Evolutionary conservation across 35 echinoderm and acorn worm species (phyloP).

Genomic region (Acanthaster planci): DNA sequence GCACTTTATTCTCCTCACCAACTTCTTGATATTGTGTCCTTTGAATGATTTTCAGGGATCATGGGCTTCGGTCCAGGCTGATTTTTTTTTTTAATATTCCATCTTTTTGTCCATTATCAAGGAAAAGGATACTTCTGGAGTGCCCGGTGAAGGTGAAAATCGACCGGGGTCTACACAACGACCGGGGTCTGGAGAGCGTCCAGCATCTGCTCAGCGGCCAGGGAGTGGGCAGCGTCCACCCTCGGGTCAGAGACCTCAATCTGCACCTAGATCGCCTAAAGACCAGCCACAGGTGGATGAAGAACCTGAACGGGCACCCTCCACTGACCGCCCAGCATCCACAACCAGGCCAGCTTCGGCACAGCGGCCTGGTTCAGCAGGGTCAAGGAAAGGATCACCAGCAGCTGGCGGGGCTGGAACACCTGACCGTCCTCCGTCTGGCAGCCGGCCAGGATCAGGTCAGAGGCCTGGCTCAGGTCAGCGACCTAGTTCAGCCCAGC

Average conservation of each 20-base stretch:
- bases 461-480: constrained; percentile 36
- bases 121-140: constrained; percentile 38
- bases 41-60: too few relatives aligned
- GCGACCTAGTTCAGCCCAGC: constrained; percentile 22
- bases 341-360: constrained; percentile 1
- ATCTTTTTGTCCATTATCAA: too few relatives aligned
- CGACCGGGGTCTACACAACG: constrained; percentile 35
- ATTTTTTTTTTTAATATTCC: too few relatives aligned
- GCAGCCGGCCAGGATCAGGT: not conserved
- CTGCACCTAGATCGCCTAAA: constrained; percentile 12
- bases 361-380: constrained; percentile 23
- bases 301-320: constrained; percentile 8
- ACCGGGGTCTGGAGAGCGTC: constrained; percentile 38
- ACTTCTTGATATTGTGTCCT: too few relatives aligned
- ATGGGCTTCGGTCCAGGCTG: too few relatives aligned
- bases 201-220: constrained; percentile 24
- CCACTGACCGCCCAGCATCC: not conserved
- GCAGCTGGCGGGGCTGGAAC: not conserved
- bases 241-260: constrained; percentile 29
- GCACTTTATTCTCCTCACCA: too few relatives aligned
- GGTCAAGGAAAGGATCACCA: not conserved
- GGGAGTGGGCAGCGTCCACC: not conserved
- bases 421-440: constrained; percentile 27
- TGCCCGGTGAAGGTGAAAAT: not conserved
- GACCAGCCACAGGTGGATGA: constrained; percentile 16